phyloP scores from a whole-genome alignment of 2,888 invertebrate species.

The Allophyes oxyacanthae region DNA sequence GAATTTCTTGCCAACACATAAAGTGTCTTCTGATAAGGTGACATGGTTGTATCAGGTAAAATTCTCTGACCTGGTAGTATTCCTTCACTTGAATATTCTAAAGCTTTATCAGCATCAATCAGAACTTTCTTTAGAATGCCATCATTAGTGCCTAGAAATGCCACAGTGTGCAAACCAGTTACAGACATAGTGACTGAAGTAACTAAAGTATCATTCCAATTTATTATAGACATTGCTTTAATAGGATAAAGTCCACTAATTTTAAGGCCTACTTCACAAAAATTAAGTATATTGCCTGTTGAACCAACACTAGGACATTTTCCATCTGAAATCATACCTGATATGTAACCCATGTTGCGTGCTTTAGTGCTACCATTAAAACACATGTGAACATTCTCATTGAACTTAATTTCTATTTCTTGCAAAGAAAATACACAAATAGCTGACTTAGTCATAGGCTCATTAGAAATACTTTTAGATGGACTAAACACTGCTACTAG shows the following conservation, averaged over 20 bases:
- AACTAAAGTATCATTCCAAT: constrained; percentile 94
- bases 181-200: constrained; percentile 96
- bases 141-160: constrained; percentile 96
- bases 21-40: constrained; percentile 94
- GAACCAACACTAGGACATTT: constrained; percentile 96
- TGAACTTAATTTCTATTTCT: constrained; percentile 97
- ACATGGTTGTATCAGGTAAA: constrained; percentile 95
- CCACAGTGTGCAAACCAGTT: constrained; percentile 97
- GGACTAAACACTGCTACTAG: constrained; percentile 97
- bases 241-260: constrained; percentile 97
- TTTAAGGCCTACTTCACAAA: constrained; percentile 97
- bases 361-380: constrained; percentile 98
- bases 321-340: constrained; percentile 96
- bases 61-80: constrained; percentile 94
- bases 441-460: constrained; percentile 95
- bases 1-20: constrained; percentile 93
- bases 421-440: constrained; percentile 97
- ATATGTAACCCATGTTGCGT: constrained; percentile 97
- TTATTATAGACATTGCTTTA: constrained; percentile 92
- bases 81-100: constrained; percentile 96
- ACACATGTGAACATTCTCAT: constrained; percentile 99
- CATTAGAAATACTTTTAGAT: constrained; percentile 96
- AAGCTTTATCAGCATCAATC: constrained; percentile 90
- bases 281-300: constrained; percentile 96
- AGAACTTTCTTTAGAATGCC: constrained; percentile 96